Conservation (phyloP, 2,888 invertebrate genomes). For the Xestoiulus laeticollis region DNA sequence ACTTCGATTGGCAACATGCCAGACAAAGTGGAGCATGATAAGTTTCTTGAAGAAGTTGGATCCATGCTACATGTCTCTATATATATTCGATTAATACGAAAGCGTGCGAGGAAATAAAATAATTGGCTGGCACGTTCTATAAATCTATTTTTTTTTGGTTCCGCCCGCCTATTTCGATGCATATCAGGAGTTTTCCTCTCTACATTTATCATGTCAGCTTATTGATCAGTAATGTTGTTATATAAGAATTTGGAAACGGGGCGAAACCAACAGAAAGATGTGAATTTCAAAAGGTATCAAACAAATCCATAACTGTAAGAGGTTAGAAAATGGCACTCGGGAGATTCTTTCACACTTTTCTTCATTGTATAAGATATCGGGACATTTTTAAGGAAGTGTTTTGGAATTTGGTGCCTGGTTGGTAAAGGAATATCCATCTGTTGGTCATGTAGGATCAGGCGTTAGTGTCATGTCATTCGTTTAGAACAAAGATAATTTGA, state of each 20-base stretch:
- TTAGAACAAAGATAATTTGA: too few species aligned
- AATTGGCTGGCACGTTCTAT: constrained; percentile 6
- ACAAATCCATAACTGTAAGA: too few species aligned
- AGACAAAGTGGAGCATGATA: constrained; percentile 29
- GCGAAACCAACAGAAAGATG: not conserved
- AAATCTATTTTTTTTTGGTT: constrained; percentile 29
- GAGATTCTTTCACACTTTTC: too few species aligned
- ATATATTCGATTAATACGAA: not conserved
- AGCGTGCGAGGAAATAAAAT: constrained; percentile 30
- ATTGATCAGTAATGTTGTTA: constrained; percentile 8
- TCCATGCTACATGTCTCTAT: not conserved
- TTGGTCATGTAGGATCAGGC: too few species aligned
- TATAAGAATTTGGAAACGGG: not conserved
- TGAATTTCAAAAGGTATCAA: not conserved
- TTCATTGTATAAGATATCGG: too few species aligned
- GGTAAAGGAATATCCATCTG: too few species aligned
- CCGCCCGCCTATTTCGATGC: not conserved
- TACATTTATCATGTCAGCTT: not conserved
- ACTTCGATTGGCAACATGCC: constrained; percentile 10
- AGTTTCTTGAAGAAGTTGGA: constrained; percentile 29
- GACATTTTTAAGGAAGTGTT: too few species aligned
- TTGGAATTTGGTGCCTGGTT: too few species aligned
- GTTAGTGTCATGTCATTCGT: too few species aligned
- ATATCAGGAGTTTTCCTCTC: not conserved
- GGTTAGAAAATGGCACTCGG: too few species aligned